phyloP scores from a whole-genome alignment of 2,113 vertebrate species.

The Phycodurus eques region DNA sequence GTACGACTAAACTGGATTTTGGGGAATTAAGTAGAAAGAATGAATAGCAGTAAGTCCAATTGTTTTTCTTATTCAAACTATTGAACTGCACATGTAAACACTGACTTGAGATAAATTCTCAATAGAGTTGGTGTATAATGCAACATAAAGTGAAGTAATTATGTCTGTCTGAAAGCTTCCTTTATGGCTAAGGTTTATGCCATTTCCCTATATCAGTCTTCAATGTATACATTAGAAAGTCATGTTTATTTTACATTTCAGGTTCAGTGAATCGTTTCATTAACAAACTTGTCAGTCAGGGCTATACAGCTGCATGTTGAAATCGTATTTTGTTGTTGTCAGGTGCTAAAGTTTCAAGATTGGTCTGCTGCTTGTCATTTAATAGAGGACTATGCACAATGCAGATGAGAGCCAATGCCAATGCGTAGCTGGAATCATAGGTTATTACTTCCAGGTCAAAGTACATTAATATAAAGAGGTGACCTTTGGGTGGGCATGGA shows the following conservation, averaged over 20 bases:
- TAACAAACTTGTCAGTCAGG: constrained; percentile 27
- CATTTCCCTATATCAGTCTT: not conserved
- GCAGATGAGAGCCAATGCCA: not conserved
- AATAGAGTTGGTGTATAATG: constrained; percentile 16
- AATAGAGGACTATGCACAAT: not conserved
- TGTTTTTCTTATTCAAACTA: constrained; percentile 29
- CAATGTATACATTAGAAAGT: not conserved
- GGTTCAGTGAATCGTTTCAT: constrained; percentile 22
- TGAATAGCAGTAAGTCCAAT: constrained; percentile 19
- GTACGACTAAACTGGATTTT: constrained; percentile 31
- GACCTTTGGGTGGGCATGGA: constrained; percentile 52
- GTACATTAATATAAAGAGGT: constrained; percentile 40
- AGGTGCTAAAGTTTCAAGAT: not conserved
- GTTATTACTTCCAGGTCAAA: constrained; percentile 62
- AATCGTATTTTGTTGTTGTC: constrained; percentile 2
- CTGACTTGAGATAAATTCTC: constrained; percentile 23
- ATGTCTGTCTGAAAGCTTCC: not conserved
- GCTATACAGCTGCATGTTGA: constrained; percentile 20
- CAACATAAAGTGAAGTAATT: constrained; percentile 21
- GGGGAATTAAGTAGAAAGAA: constrained; percentile 32
- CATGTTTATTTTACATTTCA: not conserved
- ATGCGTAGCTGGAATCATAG: constrained; percentile 44
- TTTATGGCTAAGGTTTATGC: not conserved
- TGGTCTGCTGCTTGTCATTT: not conserved
- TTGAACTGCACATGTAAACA: constrained; percentile 21